These are phyloP conservation scores for Cirrhinus molitorella DNA, from an alignment of 2,797 vertebrate species.

Conservation along the genomic window DNA sequence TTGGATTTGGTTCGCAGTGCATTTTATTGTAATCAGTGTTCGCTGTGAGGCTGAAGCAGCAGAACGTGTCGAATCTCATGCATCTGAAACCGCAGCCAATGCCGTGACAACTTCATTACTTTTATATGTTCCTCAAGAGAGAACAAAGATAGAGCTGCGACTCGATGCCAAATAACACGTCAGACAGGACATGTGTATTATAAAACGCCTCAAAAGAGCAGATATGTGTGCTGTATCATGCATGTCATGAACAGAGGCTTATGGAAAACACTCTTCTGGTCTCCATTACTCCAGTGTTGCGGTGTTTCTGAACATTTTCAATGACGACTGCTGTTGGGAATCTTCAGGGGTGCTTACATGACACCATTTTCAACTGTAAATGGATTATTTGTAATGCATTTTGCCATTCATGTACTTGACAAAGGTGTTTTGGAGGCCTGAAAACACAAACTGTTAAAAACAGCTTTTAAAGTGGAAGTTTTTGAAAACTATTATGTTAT, in stretches of 20 bases:
- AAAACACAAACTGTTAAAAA: no score
- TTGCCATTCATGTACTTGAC: no score
- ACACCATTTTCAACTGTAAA: no score
- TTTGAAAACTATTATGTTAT: no score
- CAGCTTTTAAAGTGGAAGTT: no score
- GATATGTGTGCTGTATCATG: not conserved
- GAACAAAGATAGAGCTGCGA: conserved; percentile 45
- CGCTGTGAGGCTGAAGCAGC: conserved; percentile 52
- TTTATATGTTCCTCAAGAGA: conserved; percentile 61
- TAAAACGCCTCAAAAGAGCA: not conserved
- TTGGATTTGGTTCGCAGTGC: conserved; percentile 34
- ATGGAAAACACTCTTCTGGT: conserved; percentile 7
- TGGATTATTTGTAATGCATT: no score
- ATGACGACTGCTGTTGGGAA: not conserved
- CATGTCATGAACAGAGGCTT: not conserved
- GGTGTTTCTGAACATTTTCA: not conserved
- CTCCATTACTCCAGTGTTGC: not conserved
- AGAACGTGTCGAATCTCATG: conserved; percentile 49
- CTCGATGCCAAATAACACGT: conserved; percentile 61
- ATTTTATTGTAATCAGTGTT: conserved; percentile 62
- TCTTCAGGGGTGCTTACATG: not conserved
- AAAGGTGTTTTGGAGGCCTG: no score
- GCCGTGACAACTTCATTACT: conserved; percentile 57
- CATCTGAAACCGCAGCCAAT: conserved; percentile 40
- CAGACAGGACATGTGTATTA: conserved; percentile 51